Evolutionary conservation across 2,888 invertebrate species (phyloP).

Genomic region (Trachelus iudaicus): DNA sequence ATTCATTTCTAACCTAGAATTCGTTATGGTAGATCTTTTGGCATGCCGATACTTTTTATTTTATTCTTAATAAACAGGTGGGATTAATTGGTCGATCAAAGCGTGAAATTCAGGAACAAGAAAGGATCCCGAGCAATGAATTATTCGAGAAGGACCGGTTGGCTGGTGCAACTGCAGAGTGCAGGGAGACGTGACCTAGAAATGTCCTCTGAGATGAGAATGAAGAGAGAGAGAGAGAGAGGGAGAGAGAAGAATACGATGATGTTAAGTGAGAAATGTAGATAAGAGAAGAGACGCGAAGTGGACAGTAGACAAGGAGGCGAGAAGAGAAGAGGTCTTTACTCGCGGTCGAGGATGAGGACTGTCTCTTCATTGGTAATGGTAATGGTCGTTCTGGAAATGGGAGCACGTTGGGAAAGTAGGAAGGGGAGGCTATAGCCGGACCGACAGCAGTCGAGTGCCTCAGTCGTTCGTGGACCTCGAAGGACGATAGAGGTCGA

Average conservation of each 20-base stretch:
- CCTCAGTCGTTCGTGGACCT: constrained; percentile 65
- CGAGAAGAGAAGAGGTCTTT: not conserved
- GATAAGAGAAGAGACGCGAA: not conserved
- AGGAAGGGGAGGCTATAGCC: constrained; percentile 62
- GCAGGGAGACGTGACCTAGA: not conserved
- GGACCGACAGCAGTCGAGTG: constrained; percentile 56
- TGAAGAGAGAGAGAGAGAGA: not conserved
- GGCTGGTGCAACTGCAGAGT: not conserved
- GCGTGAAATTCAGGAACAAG: not conserved
- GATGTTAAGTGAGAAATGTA: not conserved
- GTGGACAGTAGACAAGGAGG: not conserved
- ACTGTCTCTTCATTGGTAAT: constrained; percentile 50
- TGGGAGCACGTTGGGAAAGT: constrained; percentile 62
- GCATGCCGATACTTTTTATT: not conserved
- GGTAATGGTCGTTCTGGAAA: constrained; percentile 56
- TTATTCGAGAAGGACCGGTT: not conserved
- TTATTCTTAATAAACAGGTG: not conserved
- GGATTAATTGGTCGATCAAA: not conserved
- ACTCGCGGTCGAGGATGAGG: constrained; percentile 17
- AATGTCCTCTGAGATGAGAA: not conserved
- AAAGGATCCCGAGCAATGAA: not conserved
- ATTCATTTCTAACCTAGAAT: not conserved
- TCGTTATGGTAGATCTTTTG: not conserved
- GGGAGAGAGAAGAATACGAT: not conserved
- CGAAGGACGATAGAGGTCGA: constrained; percentile 65